Conservation (phyloP, 2,888 invertebrate species). For the Papilio gigon region DNA sequence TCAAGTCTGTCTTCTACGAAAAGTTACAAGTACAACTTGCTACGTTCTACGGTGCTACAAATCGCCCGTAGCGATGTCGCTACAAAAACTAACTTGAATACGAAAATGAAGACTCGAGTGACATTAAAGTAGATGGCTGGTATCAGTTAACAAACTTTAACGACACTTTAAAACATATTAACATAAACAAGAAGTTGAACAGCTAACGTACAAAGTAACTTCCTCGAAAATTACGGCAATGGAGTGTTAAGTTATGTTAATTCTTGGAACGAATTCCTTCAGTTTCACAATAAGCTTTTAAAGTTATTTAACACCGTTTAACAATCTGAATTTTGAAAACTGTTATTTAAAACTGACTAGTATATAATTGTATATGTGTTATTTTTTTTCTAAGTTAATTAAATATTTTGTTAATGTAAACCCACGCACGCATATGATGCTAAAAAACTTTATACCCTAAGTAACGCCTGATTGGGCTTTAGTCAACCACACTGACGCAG, state of each 20-base stretch:
- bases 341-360: too few species aligned
- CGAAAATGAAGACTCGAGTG: not conserved
- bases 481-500: too few species aligned
- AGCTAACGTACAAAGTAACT: constrained; percentile 14
- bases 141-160: constrained; percentile 6
- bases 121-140: not conserved
- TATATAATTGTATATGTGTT: too few species aligned
- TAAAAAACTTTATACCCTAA: too few species aligned
- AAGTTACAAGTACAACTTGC: not conserved
- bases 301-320: not conserved
- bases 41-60: not conserved
- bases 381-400: too few species aligned
- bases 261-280: constrained; percentile 2
- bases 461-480: too few species aligned
- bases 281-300: not conserved
- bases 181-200: constrained; percentile 31
- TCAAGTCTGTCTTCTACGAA: too few species aligned
- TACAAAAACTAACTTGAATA: not conserved
- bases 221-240: constrained; percentile 1
- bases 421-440: too few species aligned
- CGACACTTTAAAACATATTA: constrained; percentile 32
- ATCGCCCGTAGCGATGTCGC: too few species aligned
- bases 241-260: constrained; percentile 15
- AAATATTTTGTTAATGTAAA: too few species aligned
- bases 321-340: not conserved